phyloP scores from a whole-genome alignment of 1,140 invertebrate genomes.

The Calycopis cecrops region DNA sequence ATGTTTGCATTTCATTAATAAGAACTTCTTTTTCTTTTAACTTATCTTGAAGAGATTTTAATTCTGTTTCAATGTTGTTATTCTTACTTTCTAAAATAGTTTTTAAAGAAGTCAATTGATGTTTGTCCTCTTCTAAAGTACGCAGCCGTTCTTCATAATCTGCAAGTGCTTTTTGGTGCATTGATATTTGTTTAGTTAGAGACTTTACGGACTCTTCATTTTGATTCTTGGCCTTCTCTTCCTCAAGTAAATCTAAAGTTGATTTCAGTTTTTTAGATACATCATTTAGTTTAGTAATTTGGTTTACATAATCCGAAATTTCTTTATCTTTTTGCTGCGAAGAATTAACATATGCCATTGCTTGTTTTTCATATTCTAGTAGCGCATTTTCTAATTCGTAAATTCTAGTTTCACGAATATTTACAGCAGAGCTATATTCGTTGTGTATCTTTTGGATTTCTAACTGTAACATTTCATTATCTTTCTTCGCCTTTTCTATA shows the following conservation, averaged over 20 bases:
- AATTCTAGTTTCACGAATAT: slow-evolving; percentile 47
- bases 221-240: slow-evolving; percentile 64
- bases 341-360: slow-evolving; percentile 50
- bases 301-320: slow-evolving; percentile 64
- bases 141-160: slow-evolving; percentile 66
- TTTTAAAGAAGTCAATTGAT: slow-evolving; percentile 45
- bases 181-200: slow-evolving; percentile 65
- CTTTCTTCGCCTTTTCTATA: slow-evolving; percentile 9
- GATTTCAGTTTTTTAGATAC: slow-evolving; percentile 66
- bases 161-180: slow-evolving; percentile 63
- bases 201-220: slow-evolving; percentile 59
- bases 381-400: slow-evolving; percentile 56
- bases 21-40: slow-evolving; percentile 53
- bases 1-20: slow-evolving; percentile 59
- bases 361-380: slow-evolving; percentile 62
- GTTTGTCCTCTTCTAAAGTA: slow-evolving; percentile 55
- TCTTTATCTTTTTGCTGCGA: slow-evolving; percentile 71
- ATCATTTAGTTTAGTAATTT: slow-evolving; percentile 72
- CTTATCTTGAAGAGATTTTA: slow-evolving; percentile 52
- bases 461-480: slow-evolving; percentile 40
- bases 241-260: slow-evolving; percentile 67
- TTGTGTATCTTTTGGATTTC: slow-evolving; percentile 58
- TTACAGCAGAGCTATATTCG: slow-evolving; percentile 46
- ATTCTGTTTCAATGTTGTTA: slow-evolving; percentile 38
- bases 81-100: slow-evolving; percentile 47